These are phyloP conservation scores for Pipistrellus nathusii DNA, from an alignment of 2,797 vertebrate species.

Conservation along the genomic window DNA sequence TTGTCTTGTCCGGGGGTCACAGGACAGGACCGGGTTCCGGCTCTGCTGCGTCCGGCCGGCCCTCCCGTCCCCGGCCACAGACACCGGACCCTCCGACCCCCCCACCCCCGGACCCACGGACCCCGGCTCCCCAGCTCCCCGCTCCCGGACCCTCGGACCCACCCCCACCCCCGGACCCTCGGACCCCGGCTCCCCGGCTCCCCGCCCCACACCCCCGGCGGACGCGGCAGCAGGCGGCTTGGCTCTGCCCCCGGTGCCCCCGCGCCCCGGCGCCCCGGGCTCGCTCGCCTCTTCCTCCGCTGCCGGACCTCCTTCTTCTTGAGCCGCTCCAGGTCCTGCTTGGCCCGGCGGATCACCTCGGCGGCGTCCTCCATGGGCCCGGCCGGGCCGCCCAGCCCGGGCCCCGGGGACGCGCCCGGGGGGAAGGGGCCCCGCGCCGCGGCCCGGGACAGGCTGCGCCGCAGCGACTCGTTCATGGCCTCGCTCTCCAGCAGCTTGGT, in stretches of 20 bases:
- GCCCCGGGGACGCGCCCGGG: constrained; percentile 77
- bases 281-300: constrained; percentile 92
- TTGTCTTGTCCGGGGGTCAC: rapidly evolving
- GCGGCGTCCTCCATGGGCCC: constrained; percentile 93
- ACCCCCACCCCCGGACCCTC: too few species aligned
- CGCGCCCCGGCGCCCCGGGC: too few species aligned
- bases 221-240: too few species aligned
- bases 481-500: constrained; percentile 97
- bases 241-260: background rate
- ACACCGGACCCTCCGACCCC: too few species aligned
- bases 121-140: too few species aligned
- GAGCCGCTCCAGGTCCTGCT: constrained; percentile 95
- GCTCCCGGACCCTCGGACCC: too few species aligned
- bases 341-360: constrained; percentile 94
- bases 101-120: too few species aligned
- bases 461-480: constrained; percentile 96
- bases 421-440: constrained; percentile 89
- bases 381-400: constrained; percentile 82
- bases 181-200: too few species aligned
- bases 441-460: constrained; percentile 91
- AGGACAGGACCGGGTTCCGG: background rate
- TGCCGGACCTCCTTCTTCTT: constrained; percentile 96
- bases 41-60: background rate
- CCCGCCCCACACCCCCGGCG: too few species aligned
- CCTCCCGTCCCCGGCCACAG: too few species aligned